These are phyloP conservation scores for Caenorhabditis sp. DNA, from an alignment of 2,888 invertebrate genomes.

Conservation along the genomic window DNA sequence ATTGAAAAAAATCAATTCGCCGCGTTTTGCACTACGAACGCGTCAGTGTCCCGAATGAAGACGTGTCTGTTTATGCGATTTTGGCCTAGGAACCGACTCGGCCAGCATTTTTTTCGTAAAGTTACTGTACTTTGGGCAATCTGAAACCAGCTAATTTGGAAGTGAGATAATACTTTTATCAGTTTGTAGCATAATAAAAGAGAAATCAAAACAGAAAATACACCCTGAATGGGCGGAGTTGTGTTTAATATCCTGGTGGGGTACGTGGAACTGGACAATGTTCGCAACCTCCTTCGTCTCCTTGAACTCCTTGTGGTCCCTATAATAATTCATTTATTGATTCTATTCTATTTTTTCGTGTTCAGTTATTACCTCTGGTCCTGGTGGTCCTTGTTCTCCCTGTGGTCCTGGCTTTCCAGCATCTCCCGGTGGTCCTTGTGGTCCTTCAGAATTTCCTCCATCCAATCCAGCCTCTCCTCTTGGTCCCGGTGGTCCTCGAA, in stretches of 20 bases:
- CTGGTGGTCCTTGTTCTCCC: conserved; percentile 60
- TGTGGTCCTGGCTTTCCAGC: conserved; percentile 55
- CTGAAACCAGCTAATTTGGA: too few relatives aligned
- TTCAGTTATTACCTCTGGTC: conserved; percentile 43
- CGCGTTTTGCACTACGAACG: background rate
- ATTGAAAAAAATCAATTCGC: background rate
- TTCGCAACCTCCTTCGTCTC: conserved; percentile 49
- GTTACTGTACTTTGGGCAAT: background rate
- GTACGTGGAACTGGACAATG: conserved; percentile 61
- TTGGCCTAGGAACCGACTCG: background rate
- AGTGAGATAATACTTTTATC: background rate
- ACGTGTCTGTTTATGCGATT: background rate
- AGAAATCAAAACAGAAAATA: background rate
- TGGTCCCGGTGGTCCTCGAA: conserved; percentile 56
- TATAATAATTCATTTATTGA: conserved; percentile 4
- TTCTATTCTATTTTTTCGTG: background rate
- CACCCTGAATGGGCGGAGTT: conserved; percentile 12
- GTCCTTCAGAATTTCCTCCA: conserved; percentile 49
- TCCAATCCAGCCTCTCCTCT: conserved; percentile 61
- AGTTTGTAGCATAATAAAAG: background rate
- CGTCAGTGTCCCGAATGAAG: background rate
- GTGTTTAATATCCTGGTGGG: conserved; percentile 62
- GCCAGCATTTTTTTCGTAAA: background rate
- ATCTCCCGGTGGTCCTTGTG: conserved; percentile 52
- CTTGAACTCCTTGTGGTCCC: conserved; percentile 48